These are phyloP conservation scores for Temnothorax curvispinosus DNA, from an alignment of 1,140 invertebrate genomes.

Conservation along the genomic window DNA sequence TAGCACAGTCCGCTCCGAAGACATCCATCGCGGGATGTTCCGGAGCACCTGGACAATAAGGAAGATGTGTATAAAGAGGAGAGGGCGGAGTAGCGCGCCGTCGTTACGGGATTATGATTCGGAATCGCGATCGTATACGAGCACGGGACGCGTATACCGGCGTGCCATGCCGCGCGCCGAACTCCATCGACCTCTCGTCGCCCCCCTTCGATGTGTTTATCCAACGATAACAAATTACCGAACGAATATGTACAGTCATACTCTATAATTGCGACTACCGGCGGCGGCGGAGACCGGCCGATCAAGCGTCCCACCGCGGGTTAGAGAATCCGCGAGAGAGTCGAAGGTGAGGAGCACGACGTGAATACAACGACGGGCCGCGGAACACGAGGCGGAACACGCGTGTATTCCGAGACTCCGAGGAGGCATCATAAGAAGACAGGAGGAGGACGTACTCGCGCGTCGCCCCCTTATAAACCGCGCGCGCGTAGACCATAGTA, in stretches of 20 bases:
- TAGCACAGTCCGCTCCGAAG: neutral
- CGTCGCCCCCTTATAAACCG: slow-evolving; percentile 22
- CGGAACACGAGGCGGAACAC: slow-evolving; percentile 30
- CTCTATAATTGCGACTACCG: slow-evolving; percentile 83
- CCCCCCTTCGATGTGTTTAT: slow-evolving; percentile 77
- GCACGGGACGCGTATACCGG: neutral
- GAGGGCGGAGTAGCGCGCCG: slow-evolving; percentile 52
- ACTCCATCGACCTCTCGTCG: slow-evolving; percentile 65
- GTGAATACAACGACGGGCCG: slow-evolving; percentile 53
- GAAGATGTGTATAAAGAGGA: slow-evolving; percentile 7
- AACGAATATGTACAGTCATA: slow-evolving; percentile 84
- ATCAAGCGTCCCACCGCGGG: slow-evolving; percentile 68
- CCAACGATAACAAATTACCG: slow-evolving; percentile 83
- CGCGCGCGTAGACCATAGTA: slow-evolving; percentile 30
- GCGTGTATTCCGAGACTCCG: slow-evolving; percentile 51
- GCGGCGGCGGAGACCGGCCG: slow-evolving; percentile 65
- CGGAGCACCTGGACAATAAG: slow-evolving; percentile 21
- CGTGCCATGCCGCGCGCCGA: slow-evolving; percentile 14
- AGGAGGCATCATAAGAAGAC: slow-evolving; percentile 48
- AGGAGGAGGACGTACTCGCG: slow-evolving; percentile 2
- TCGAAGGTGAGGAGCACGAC: slow-evolving; percentile 67
- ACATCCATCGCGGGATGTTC: slow-evolving; percentile 22
- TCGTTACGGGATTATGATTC: slow-evolving; percentile 63
- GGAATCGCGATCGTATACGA: slow-evolving; percentile 14
- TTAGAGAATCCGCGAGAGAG: slow-evolving; percentile 73